Evolutionary conservation across 2,888 invertebrate species (phyloP), one percentile per base, ranked within the genome.

Genomic region (Drosophila longiperda): DNA sequence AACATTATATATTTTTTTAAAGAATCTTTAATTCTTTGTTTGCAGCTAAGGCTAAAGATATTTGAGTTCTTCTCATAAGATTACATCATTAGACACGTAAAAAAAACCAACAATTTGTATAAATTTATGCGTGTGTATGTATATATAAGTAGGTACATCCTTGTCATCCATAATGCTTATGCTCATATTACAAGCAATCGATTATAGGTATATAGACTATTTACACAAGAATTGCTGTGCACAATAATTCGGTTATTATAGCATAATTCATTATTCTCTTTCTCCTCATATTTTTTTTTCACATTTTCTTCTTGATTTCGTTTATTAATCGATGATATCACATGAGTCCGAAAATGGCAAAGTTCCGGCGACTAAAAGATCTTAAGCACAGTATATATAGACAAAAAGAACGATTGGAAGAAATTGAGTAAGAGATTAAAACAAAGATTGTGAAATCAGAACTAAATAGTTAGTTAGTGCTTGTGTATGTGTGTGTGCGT

Each of bases 1-100:
- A 57, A 52, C 34, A 36, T 2, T 33, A 48, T 17, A 29, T 49
- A 20, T 64, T 72, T 63, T 58, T 77, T 88, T 90, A 89, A 92
- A 92, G 92, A 92, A 92, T 91, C 78, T 87, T 90, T 89, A 87
- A 87, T 92, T 92, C 92, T 92, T 92, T 91, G 91, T 92, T 92
- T 92, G 92, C 92, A 91, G 87, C 91, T 92, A 92, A 89, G 63
- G 74, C 81, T 85, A 90, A 67, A 83, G 80, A 89, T 89, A 86
- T 83, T 85, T 80, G 72, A 78, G 73, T 80, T 85, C 71, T 72
- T 82, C 84, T 82, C 86, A 87, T 81, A 78, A 69, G 87, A 72
- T 69, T 68, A 63, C 54, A 57, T 69, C 82, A 73, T 80, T 82
- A 73, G 83, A 84, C 42, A 76, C 38, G 57, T 64, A 61, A 52